Conservation (phyloP, 2,888 invertebrate species). For the Drosophila buzzatii region DNA sequence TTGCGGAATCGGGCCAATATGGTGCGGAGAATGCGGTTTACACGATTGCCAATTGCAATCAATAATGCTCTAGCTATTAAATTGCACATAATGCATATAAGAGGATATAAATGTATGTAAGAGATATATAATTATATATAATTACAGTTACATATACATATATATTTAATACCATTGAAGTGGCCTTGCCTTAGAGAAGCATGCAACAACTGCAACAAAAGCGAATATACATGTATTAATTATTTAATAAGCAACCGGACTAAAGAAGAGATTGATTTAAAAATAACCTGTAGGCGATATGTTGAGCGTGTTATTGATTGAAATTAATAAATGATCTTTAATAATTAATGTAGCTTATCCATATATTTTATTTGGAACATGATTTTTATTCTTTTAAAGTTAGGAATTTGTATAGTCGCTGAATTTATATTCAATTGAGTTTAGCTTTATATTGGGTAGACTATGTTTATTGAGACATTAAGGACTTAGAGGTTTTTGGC, state of each 20-base stretch:
- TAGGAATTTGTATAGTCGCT: too few relatives aligned
- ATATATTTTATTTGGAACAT: too few relatives aligned
- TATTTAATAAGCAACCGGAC: neutral
- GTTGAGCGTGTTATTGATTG: neutral
- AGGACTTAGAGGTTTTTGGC: too few relatives aligned
- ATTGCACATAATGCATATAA: neutral
- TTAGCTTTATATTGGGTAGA: too few relatives aligned
- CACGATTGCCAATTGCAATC: neutral
- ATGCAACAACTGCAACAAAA: neutral
- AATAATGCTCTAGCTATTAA: neutral
- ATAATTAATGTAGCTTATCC: neutral
- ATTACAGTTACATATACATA: too few relatives aligned
- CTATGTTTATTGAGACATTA: too few relatives aligned
- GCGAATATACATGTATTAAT: too few relatives aligned
- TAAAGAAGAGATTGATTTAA: neutral
- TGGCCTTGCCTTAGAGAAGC: neutral
- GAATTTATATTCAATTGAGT: too few relatives aligned
- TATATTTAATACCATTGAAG: neutral
- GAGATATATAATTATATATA: neutral
- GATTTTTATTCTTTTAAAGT: too few relatives aligned
- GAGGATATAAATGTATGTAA: neutral
- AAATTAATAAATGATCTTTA: too few relatives aligned
- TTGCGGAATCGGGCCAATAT: constrained; percentile 1
- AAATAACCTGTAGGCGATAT: neutral
- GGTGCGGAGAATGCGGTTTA: neutral